These are phyloP conservation scores for Chlorops oryzae DNA, from an alignment of 1,140 invertebrate species.

Conservation along the genomic window DNA sequence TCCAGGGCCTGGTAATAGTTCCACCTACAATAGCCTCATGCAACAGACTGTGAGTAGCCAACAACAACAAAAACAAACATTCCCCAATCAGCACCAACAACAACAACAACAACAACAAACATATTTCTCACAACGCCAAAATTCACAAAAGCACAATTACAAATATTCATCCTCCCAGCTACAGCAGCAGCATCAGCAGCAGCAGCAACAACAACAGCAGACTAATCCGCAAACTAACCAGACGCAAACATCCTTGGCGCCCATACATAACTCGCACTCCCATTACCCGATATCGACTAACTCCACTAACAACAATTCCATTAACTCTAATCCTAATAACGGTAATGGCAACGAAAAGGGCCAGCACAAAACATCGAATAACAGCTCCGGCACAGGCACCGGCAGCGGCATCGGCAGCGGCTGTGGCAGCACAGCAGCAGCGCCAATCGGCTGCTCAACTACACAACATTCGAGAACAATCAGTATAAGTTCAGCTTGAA, in stretches of 20 bases:
- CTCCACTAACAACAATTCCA: neutral
- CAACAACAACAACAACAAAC: slow-evolving; percentile 32
- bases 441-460: slow-evolving; percentile 41
- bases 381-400: neutral
- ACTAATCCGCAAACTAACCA: slow-evolving; percentile 20
- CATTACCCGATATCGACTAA: slow-evolving; percentile 7
- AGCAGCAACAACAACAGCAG: slow-evolving; percentile 27
- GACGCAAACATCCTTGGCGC: neutral
- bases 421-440: slow-evolving; percentile 26
- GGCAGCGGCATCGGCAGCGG: slow-evolving; percentile 12
- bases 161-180: too few relatives aligned
- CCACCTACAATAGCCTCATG: slow-evolving; percentile 43
- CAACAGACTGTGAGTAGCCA: slow-evolving; percentile 49
- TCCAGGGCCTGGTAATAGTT: slow-evolving; percentile 20
- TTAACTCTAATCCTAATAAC: neutral
- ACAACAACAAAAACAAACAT: slow-evolving; percentile 21
- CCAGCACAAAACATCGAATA: slow-evolving; percentile 14
- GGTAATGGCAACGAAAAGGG: slow-evolving; percentile 9
- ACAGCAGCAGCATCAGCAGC: slow-evolving; percentile 19
- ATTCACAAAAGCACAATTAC: slow-evolving; percentile 15
- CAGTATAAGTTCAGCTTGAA: slow-evolving; percentile 48
- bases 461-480: slow-evolving; percentile 47
- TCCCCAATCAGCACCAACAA: slow-evolving; percentile 21
- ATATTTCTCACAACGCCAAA: slow-evolving; percentile 20
- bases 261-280: neutral